Conservation (phyloP, 2,113 vertebrate species). For the Piprites chloris region DNA sequence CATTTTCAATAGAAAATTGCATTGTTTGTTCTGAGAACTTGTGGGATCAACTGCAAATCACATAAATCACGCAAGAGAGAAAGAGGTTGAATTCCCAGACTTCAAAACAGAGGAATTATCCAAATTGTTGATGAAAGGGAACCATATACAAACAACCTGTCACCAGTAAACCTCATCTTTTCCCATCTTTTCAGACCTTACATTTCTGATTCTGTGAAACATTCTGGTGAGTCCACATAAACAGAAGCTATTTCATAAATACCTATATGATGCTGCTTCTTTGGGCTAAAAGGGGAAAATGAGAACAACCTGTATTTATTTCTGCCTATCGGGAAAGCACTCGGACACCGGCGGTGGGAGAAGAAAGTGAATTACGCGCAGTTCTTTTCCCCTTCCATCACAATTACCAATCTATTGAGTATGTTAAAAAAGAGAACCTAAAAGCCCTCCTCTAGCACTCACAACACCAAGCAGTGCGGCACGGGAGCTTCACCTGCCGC, state of each 20-base stretch:
- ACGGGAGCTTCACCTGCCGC: not conserved
- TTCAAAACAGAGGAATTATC: not conserved
- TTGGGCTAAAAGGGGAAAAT: not conserved
- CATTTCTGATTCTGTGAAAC: not conserved
- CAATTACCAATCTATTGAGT: not conserved
- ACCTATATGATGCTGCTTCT: not conserved
- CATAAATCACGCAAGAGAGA: not conserved
- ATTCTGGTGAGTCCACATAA: not conserved
- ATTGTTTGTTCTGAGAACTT: not conserved
- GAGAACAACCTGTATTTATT: not conserved
- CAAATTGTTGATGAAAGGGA: not conserved
- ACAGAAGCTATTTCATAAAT: not conserved
- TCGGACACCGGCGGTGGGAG: not conserved
- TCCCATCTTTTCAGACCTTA: not conserved
- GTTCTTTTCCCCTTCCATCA: not conserved
- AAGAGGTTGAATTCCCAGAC: not conserved
- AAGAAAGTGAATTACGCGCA: not conserved
- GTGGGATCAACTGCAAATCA: not conserved
- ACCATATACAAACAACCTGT: not conserved
- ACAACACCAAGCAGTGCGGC: not conserved
- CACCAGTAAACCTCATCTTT: not conserved
- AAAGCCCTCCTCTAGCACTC: not conserved
- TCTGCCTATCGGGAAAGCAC: not conserved
- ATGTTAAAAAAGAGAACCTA: not conserved
- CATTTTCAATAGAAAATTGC: not conserved